Base-by-base conservation (phyloP, 2,113 vertebrate genomes). In the Microtus ochrogaster region DNA sequence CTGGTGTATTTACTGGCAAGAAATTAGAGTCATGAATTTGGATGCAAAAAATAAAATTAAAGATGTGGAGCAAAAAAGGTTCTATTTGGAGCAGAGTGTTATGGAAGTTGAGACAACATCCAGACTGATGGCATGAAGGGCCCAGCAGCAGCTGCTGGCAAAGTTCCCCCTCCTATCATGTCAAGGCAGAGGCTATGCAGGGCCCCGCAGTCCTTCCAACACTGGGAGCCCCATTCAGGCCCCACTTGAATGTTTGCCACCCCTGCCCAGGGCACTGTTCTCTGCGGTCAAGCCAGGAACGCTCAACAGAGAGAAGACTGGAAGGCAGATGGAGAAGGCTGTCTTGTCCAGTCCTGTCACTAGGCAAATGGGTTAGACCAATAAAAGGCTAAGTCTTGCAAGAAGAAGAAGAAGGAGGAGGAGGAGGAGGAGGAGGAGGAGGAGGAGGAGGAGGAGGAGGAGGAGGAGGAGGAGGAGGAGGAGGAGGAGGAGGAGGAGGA, bases 51-150 rank as follows among this genome's bases (percentile, higher is more conserved):
- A 6, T 58, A 82, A 99, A 98, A 99, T 99, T 19, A 99, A 99
- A 93, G 99, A 99, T 95, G 98, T 99, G 33, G 99, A 99, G 99
- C 99, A 99, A 98, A 99, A 99, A 98, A 99, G 99, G 97, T 98
- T 99, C 0, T 99, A 99, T 97, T 98, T 99, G 96, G 99, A 99
- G 97, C 98, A 99, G 95, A 99, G 99, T 0, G 99, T 99, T 92
- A 99, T 99, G 96, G 99, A 99, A 87, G 99, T 99, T 0, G 99
- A 99, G 83, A 99, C 97, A 99, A 99, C 95, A 99, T 99, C 97
- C 98, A 96, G 99, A 99, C 98, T 99, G 96, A 98, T 99, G 98
- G 99, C 99, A 41, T 98, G 99, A 89, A 99, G 99, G 98, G 99
- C 16, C 0, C 99, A 99, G 91, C 99, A 98, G 98, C 3, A 24